Conservation (phyloP, 2,797 vertebrate species). For the Etheostoma perlongum region DNA sequence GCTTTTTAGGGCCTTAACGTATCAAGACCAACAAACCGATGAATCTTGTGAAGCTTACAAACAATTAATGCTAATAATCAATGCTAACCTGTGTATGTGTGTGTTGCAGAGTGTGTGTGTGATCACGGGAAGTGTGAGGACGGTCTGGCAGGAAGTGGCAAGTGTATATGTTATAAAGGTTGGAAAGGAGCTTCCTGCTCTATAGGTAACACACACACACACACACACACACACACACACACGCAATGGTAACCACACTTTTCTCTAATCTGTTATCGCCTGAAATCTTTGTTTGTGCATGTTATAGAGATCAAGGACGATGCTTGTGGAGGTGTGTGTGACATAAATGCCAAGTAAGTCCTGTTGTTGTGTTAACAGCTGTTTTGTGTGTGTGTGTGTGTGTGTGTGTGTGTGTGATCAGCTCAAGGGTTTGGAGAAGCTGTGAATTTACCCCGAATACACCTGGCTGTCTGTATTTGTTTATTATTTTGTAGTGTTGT, state of each 20-base stretch:
- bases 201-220: slow-evolving; percentile 77
- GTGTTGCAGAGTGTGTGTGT: slow-evolving; percentile 89
- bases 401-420: not conserved
- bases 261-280: slow-evolving; percentile 13
- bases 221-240: slow-evolving; percentile 4
- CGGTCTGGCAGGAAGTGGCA: slow-evolving; percentile 89
- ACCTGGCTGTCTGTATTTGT: not conserved
- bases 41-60: too few relatives aligned
- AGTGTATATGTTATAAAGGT: slow-evolving; percentile 91
- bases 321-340: slow-evolving; percentile 88
- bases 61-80: too few relatives aligned
- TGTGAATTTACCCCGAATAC: slow-evolving; percentile 10
- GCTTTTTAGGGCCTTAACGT: too few relatives aligned
- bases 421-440: not conserved
- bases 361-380: not conserved
- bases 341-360: slow-evolving; percentile 92
- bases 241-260: not conserved
- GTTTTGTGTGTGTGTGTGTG: not conserved
- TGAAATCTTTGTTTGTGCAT: slow-evolving; percentile 24
- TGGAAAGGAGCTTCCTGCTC: slow-evolving; percentile 92
- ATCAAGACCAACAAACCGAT: too few relatives aligned
- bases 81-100: slow-evolving; percentile 62
- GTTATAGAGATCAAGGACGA: slow-evolving; percentile 86
- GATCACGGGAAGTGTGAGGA: slow-evolving; percentile 92
- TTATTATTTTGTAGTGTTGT: not conserved